Percentiles rank a stretch among this genome's conserved stretches.
phyloP scores from a whole-genome alignment of 2,888 invertebrate species.

The Clivina fossor region DNA sequence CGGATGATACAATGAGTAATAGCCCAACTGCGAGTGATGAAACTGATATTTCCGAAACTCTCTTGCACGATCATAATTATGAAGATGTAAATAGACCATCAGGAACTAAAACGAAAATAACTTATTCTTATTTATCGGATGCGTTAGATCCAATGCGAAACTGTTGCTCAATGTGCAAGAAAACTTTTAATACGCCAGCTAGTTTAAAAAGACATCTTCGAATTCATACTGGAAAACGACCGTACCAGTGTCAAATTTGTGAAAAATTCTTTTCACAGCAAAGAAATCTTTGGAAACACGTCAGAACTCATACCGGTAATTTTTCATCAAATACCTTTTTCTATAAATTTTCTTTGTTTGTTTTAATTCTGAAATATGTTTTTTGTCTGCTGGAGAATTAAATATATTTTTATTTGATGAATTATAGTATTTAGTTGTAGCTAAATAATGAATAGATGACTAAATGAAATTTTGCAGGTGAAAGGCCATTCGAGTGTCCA shows the following conservation, averaged over 20 bases:
- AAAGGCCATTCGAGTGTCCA: slow-evolving; percentile 40
- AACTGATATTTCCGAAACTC: slow-evolving; percentile 20
- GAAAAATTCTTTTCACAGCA: slow-evolving; percentile 41
- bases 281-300: slow-evolving; percentile 41
- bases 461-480: slow-evolving; percentile 37
- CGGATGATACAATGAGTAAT: slow-evolving; percentile 15
- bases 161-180: slow-evolving; percentile 34
- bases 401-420: too few species aligned
- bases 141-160: slow-evolving; percentile 3
- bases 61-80: slow-evolving; percentile 27
- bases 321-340: too few species aligned
- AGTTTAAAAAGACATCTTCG: slow-evolving; percentile 38
- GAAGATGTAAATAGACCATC: slow-evolving; percentile 8
- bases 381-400: too few species aligned
- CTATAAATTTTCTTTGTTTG: too few species aligned
- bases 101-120: slow-evolving; percentile 5
- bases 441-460: too few species aligned
- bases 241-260: slow-evolving; percentile 40
- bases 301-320: slow-evolving; percentile 39
- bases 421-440: too few species aligned
- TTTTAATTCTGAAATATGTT: too few species aligned
- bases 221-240: slow-evolving; percentile 39
- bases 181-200: slow-evolving; percentile 36
- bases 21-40: slow-evolving; percentile 13
- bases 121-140: slow-evolving; percentile 13